Conservation (phyloP, 2,888 invertebrate genomes). For the Liodrosophila aerea region DNA sequence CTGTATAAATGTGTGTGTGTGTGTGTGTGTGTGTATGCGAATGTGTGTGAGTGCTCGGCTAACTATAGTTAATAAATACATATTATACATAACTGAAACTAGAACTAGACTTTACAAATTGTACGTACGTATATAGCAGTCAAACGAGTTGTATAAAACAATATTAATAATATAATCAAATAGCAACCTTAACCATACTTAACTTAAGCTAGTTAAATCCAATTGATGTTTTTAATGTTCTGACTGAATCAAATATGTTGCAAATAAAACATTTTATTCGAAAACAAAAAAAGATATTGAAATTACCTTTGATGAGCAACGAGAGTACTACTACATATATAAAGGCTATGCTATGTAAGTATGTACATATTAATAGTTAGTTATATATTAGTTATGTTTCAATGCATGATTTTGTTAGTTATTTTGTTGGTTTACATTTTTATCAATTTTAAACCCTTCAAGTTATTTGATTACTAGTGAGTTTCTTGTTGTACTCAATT, state of each 20-base stretch:
- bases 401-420: slow-evolving; percentile 32
- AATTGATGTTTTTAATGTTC: slow-evolving; percentile 72
- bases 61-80: slow-evolving; percentile 38
- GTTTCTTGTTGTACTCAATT: slow-evolving; percentile 14
- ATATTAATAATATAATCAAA: slow-evolving; percentile 17
- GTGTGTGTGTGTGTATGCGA: slow-evolving; percentile 33
- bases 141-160: slow-evolving; percentile 33
- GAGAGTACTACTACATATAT: no score
- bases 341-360: slow-evolving; percentile 27
- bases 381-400: background rate
- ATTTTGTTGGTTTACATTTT: slow-evolving; percentile 39
- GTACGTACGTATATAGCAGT: slow-evolving; percentile 39
- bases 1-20: slow-evolving; percentile 26
- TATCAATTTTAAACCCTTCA: slow-evolving; percentile 21
- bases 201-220: slow-evolving; percentile 65
- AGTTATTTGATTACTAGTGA: no score
- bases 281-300: slow-evolving; percentile 42
- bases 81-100: slow-evolving; percentile 42
- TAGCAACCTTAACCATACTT: slow-evolving; percentile 22
- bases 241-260: slow-evolving; percentile 72
- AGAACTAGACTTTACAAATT: slow-evolving; percentile 29
- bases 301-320: no score
- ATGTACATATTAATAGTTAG: background rate
- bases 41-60: slow-evolving; percentile 26
- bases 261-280: slow-evolving; percentile 70